Percentiles rank a stretch among this genome's conserved stretches.
Evolutionary conservation across 2,797 vertebrate genomes (phyloP).

Genomic region (Ptychobarbus kaznakovi): DNA sequence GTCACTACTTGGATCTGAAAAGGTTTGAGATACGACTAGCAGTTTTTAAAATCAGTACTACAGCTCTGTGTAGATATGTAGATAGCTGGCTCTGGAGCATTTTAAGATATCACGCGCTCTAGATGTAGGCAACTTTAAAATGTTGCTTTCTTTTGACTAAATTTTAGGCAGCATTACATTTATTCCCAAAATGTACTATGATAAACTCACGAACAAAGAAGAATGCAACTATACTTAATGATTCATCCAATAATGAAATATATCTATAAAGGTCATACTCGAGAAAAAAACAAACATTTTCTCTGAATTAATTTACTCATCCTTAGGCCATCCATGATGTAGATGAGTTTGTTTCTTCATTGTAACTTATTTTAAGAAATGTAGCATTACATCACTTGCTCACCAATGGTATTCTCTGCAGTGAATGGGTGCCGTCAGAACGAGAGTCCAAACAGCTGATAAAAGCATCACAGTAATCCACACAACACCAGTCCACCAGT

Average conservation of each 20-base stretch:
- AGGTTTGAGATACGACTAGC: slow-evolving; percentile 73
- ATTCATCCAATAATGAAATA: background rate
- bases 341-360: background rate
- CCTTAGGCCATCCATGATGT: background rate
- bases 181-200: background rate
- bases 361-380: background rate
- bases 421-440: background rate
- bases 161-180: background rate
- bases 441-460: background rate
- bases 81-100: background rate
- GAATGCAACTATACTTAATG: no score
- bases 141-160: background rate
- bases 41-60: background rate
- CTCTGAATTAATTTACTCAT: background rate
- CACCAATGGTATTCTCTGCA: background rate
- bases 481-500: background rate
- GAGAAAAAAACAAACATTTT: background rate
- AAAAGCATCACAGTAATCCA: background rate
- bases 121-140: background rate
- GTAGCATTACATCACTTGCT: background rate
- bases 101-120: background rate
- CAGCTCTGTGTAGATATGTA: background rate
- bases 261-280: no score
- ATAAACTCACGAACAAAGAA: background rate
- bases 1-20: slow-evolving; percentile 77